phyloP scores from a whole-genome alignment of 1,140 invertebrate species.

The Trichoplusia ni region DNA sequence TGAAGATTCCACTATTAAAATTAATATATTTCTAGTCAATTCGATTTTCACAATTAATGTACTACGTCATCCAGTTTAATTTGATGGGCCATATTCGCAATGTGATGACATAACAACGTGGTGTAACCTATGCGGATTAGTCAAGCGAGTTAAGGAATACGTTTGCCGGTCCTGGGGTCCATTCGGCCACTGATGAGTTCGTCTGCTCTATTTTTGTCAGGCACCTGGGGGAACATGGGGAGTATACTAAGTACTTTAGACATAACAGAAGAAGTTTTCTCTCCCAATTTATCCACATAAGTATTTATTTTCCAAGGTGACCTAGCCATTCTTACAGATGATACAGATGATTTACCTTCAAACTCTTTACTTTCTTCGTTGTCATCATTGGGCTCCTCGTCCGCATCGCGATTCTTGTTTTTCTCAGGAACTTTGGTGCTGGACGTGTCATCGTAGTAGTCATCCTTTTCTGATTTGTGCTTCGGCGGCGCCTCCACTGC shows the following conservation, averaged over 20 bases:
- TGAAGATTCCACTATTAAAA: not conserved
- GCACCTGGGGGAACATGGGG: slow-evolving; percentile 58
- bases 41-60: slow-evolving; percentile 8
- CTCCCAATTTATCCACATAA: slow-evolving; percentile 48
- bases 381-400: slow-evolving; percentile 47
- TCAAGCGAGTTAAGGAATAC: no score
- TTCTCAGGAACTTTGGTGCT: slow-evolving; percentile 34
- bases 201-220: slow-evolving; percentile 32
- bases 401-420: slow-evolving; percentile 9
- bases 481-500: not conserved
- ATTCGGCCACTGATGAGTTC: not conserved
- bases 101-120: not conserved
- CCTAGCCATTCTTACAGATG: slow-evolving; percentile 42
- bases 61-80: not conserved
- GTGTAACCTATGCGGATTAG: not conserved
- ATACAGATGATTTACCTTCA: slow-evolving; percentile 12
- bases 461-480: slow-evolving; percentile 45
- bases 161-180: not conserved
- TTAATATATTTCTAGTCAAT: not conserved
- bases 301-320: slow-evolving; percentile 48
- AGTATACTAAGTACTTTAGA: slow-evolving; percentile 52
- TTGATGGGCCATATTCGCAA: not conserved
- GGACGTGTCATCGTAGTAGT: slow-evolving; percentile 53
- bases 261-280: slow-evolving; percentile 44
- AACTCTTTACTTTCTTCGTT: slow-evolving; percentile 49